Conservation (phyloP, 1,140 invertebrate genomes). For the Chrysoperla carnea region DNA sequence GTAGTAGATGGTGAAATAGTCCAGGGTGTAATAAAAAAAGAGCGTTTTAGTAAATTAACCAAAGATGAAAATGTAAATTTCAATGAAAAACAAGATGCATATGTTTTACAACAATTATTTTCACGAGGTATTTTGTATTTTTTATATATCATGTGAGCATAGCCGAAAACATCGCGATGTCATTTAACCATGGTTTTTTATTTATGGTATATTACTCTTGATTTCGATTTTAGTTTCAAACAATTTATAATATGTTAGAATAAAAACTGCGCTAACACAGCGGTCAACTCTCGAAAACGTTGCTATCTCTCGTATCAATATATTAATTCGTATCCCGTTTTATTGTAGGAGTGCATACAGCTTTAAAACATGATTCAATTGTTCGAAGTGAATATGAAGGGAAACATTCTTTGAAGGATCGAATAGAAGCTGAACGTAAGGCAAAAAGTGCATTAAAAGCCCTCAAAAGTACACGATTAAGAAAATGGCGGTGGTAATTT, state of each 20-base stretch:
- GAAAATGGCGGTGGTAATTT: conserved; percentile 19
- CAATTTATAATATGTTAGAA: no score
- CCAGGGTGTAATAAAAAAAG: conserved; percentile 17
- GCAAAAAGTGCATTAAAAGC: conserved; percentile 30
- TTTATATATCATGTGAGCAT: no score
- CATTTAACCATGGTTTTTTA: no score
- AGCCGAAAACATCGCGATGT: no score
- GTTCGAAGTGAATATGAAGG: conserved; percentile 28
- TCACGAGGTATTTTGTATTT: no score
- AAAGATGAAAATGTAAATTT: conserved; percentile 3
- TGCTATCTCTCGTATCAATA: no score
- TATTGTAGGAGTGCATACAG: conserved; percentile 28
- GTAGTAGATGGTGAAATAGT: conserved; percentile 19
- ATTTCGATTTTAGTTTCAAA: no score
- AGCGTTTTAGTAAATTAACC: conserved; percentile 12
- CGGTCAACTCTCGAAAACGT: no score
- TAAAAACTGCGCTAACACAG: no score
- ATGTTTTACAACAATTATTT: conserved; percentile 36
- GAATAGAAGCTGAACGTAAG: conserved; percentile 25
- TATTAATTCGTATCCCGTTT: not conserved
- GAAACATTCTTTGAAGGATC: conserved; percentile 24
- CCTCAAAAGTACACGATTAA: conserved; percentile 28
- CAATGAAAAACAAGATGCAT: conserved; percentile 26
- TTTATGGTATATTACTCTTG: no score
- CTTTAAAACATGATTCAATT: conserved; percentile 35